Base-by-base conservation (phyloP, 2,888 invertebrate genomes). In the Apotomis betuletana region DNA sequence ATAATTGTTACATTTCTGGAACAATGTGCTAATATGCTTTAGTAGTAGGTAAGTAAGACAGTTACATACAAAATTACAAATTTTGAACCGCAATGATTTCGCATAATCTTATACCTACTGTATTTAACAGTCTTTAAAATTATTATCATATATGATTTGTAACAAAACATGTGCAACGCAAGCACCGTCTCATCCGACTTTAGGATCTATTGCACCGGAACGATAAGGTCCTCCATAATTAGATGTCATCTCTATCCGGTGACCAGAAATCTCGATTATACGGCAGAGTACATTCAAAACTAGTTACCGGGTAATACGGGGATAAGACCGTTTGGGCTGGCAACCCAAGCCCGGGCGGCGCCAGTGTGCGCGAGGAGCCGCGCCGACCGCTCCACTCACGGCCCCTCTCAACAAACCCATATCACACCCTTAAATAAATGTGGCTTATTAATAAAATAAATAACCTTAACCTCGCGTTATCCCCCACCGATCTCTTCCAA, bases 311-410 rank as follows among this genome's bases (percentile, higher is more conserved):
- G 70, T 75, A 78, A 41, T 41, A 41, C 65, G 78, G 76, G 82
- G 84, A 83, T 81, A 82, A 81, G 76, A 77, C 77, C 74, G 77
- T 46, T 64, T 69, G 73, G 74, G 75, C 76, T 84, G 89, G 90
- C 86, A 92, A 89, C 88, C 83, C 86, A 59, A 76, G 79, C 91
- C 91, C 91, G 92, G 92, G 92, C 89, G 87, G 86, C 88, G 90
- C 86, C 92, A 92, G 92, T 92, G 83, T 90, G 90, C 92, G 92
- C 92, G 90, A 90, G 86, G 80, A 74, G 80, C 87, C 87, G 88
- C 86, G 86, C 85, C 86, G 85, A 85, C 83, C 91, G 91, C 80
- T 79, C 80, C 77, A 78, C 76, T 80, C 77, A 75, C 81, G 81
- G 73, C 81, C 87, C 83, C 81, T 83, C 79, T 78, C 83, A 76